Conservation (phyloP, 2,888 invertebrate genomes). For the Pyrrhia umbra region DNA sequence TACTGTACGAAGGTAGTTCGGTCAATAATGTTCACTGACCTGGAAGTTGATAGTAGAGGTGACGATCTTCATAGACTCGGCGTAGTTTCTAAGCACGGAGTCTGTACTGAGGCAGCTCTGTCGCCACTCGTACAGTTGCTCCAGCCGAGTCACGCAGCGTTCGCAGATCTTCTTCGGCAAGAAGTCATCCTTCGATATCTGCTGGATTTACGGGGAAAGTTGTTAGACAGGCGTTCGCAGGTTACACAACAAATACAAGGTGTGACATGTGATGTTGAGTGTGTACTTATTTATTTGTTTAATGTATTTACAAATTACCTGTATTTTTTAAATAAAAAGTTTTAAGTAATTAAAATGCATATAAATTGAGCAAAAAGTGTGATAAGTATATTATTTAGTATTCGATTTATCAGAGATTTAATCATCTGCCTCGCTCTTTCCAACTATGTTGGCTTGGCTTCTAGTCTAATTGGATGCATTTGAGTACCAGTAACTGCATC, state of each 20-base stretch:
- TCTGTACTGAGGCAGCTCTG: conserved; percentile 92
- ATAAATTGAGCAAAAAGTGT: too few species aligned
- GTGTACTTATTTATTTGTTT: too few species aligned
- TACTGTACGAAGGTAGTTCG: too few species aligned
- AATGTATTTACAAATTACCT: neutral
- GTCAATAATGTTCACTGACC: conserved; percentile 77
- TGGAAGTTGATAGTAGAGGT: conserved; percentile 92
- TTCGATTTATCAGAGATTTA: too few species aligned
- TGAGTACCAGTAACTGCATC: too few species aligned
- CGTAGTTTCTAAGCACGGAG: conserved; percentile 92
- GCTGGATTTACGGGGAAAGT: conserved; percentile 72
- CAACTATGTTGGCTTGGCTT: too few species aligned
- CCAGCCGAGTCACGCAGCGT: conserved; percentile 91
- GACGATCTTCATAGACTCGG: conserved; percentile 92
- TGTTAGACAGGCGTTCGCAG: conserved; percentile 40
- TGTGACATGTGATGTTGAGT: too few species aligned
- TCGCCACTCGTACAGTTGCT: conserved; percentile 93
- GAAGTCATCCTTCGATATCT: conserved; percentile 93
- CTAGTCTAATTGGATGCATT: too few species aligned
- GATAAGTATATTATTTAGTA: too few species aligned
- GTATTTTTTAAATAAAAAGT: too few species aligned
- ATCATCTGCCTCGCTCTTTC: too few species aligned
- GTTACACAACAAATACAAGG: neutral
- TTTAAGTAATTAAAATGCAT: too few species aligned
- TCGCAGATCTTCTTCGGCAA: conserved; percentile 93